These are phyloP conservation scores for Chloroclystis v-ata DNA, from an alignment of 2,888 invertebrate species.

Conservation along the genomic window DNA sequence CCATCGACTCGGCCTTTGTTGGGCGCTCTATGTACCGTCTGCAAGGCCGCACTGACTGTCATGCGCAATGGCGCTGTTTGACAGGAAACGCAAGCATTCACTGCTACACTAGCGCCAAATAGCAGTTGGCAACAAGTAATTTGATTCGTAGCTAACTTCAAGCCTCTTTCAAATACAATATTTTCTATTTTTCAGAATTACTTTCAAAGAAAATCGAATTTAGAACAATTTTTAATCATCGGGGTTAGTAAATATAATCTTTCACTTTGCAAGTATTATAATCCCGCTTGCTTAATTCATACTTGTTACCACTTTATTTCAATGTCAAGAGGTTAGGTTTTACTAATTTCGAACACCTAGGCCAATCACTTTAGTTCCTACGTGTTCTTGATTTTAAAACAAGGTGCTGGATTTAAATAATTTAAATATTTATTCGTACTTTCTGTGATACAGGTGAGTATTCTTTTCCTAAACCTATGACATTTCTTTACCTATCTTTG, in stretches of 20 bases:
- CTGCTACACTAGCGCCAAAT: constrained; percentile 71
- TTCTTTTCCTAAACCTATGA: neutral
- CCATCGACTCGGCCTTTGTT: constrained; percentile 79
- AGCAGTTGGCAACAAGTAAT: constrained; percentile 60
- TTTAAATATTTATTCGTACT: too few relatives aligned
- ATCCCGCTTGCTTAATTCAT: too few relatives aligned
- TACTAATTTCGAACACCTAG: constrained; percentile 45
- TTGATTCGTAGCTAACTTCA: constrained; percentile 49
- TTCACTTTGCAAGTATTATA: neutral
- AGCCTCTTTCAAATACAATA: constrained; percentile 34
- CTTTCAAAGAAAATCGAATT: constrained; percentile 11
- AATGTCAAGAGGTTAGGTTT: constrained; percentile 44
- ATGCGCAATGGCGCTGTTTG: constrained; percentile 77
- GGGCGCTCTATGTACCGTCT: constrained; percentile 77
- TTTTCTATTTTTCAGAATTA: constrained; percentile 34
- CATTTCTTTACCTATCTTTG: neutral
- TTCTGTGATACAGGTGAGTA: neutral
- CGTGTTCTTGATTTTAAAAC: constrained; percentile 6
- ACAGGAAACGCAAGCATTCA: constrained; percentile 76
- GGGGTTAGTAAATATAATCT: neutral
- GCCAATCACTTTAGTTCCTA: constrained; percentile 25
- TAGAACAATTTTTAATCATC: neutral
- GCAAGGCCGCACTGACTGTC: constrained; percentile 79
- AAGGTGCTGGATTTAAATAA: too few relatives aligned
- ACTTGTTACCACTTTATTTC: neutral